phyloP scores from a whole-genome alignment of 2,888 invertebrate genomes.

The Nudaria mundana region DNA sequence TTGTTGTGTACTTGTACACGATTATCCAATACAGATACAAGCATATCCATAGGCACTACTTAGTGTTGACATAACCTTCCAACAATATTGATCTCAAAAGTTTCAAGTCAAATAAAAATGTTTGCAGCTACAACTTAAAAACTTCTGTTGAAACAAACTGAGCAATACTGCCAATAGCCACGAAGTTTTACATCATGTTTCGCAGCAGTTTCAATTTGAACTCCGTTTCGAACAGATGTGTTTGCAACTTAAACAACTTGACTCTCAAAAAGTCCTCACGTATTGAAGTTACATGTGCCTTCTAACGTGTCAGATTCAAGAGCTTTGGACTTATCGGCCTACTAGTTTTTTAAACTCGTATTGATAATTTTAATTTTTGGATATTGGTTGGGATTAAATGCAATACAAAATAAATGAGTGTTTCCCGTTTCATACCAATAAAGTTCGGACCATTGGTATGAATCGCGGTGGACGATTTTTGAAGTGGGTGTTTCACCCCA shows the following conservation, averaged over 20 bases:
- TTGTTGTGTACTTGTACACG: too few relatives aligned
- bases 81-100: too few relatives aligned
- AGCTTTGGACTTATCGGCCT: slow-evolving; percentile 7
- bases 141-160: slow-evolving; percentile 24
- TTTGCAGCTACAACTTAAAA: slow-evolving; percentile 11
- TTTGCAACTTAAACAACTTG: slow-evolving; percentile 19
- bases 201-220: slow-evolving; percentile 33
- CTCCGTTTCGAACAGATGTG: slow-evolving; percentile 30
- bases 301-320: slow-evolving; percentile 14
- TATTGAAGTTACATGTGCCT: slow-evolving; percentile 3
- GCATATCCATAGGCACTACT: too few relatives aligned
- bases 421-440: too few relatives aligned
- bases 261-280: slow-evolving; percentile 9
- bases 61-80: too few relatives aligned
- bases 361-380: too few relatives aligned
- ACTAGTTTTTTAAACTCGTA: neutral
- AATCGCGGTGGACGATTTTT: too few relatives aligned
- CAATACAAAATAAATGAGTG: too few relatives aligned
- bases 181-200: slow-evolving; percentile 30
- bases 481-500: too few relatives aligned
- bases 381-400: too few relatives aligned
- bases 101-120: slow-evolving; percentile 16
- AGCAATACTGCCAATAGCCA: slow-evolving; percentile 18
- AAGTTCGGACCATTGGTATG: too few relatives aligned
- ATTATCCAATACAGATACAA: too few relatives aligned